Evolutionary conservation across 2,113 vertebrate genomes (phyloP), one percentile per base, ranked within the genome.

Genomic region (Hipposideros armiger): DNA sequence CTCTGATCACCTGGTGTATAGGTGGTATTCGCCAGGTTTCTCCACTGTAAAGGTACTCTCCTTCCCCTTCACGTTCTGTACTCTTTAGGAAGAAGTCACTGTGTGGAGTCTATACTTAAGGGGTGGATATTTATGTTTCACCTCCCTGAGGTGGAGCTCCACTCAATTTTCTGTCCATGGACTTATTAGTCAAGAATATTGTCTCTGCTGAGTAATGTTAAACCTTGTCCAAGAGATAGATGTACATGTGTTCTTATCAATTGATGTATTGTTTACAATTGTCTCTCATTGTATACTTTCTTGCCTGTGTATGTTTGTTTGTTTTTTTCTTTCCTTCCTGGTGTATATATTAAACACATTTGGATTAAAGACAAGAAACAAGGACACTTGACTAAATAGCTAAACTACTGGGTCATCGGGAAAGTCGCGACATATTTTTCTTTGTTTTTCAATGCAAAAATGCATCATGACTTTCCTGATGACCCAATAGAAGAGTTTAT

Each of bases 281-380:
- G 6, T 78, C 17, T 95, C 11, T 14, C 7, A 60, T 7, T 69
- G 28, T 60, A 6, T 62, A 3, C 28, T 52, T 73, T 32, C 7
- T 64, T 42, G 42, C 5, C 4, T 77, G 4, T 50, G 47, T 92
- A 54, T 64, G 32, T 24, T 85, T 60, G 10, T 50, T 50, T 50
- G 47, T 7, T 62, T 58, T 45, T 62, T 52, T 50, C 5, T 32
- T 77, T 28, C 73, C 14, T 84, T 83, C 2, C 5, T 52, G 26
- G 28, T 72, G 36, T 36, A 69, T 58, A 74, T 45, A 81, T 52
- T 30, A 80, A 72, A 74, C 58, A 10, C 17, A 73, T 82, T 73
- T 92, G 6, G 16, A 78, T 77, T 96, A 91, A 89, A 73, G 20
- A 45, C 54, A 82, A 82, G 16, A 83, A 92, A 82, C 17, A 86